These are phyloP conservation scores for Mamestra brassicae DNA, from an alignment of 2,888 invertebrate genomes.

Conservation along the genomic window DNA sequence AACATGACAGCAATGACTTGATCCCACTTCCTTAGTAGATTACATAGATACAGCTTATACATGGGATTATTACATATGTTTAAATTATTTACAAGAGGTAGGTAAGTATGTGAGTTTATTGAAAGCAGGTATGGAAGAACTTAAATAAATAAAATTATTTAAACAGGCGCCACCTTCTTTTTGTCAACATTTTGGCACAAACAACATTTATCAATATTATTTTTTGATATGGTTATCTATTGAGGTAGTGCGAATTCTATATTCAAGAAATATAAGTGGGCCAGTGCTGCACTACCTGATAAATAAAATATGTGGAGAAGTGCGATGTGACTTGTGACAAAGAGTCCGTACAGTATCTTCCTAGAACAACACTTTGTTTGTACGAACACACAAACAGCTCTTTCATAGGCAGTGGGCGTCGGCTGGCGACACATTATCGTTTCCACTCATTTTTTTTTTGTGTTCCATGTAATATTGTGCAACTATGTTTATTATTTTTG, in stretches of 20 bases:
- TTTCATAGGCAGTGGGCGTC: conserved; percentile 67
- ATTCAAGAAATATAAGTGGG: conserved; percentile 64
- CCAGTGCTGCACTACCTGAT: conserved; percentile 67
- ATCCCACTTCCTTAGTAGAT: conserved; percentile 14
- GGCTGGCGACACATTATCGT: conserved; percentile 58
- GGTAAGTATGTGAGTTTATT: not conserved
- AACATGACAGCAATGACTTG: not conserved
- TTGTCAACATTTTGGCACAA: conserved; percentile 19
- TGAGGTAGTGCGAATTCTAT: conserved; percentile 46
- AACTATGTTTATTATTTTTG: conserved; percentile 15
- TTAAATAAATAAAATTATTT: not conserved
- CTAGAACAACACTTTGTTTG: conserved; percentile 79
- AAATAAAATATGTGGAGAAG: conserved; percentile 62
- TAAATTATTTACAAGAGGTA: not conserved
- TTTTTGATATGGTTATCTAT: conserved; percentile 50
- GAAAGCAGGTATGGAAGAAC: not conserved
- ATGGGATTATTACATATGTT: not conserved
- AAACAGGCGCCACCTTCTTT: conserved; percentile 4
- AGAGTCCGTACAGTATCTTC: conserved; percentile 78
- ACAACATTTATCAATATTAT: conserved; percentile 16
- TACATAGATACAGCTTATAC: not conserved
- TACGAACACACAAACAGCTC: conserved; percentile 73
- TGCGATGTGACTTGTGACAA: conserved; percentile 69
- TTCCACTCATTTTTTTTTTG: conserved; percentile 61
- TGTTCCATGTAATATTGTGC: conserved; percentile 34